These are phyloP conservation scores for Galendromus occidentalis DNA, from an alignment of 1,140 invertebrate species.

Conservation along the genomic window DNA sequence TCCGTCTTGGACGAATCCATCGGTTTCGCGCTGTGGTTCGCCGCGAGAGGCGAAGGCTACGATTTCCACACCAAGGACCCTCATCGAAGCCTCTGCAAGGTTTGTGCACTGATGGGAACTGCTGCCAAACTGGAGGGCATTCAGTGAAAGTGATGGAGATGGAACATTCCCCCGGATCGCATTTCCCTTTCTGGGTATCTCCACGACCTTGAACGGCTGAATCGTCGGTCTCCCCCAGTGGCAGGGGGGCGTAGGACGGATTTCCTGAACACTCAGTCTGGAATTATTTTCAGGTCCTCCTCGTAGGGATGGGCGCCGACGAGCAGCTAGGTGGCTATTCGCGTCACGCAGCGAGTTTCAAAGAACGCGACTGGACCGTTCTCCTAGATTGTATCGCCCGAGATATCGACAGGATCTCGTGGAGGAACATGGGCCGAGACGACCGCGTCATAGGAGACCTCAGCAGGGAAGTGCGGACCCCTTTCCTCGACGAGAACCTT, in stretches of 20 bases:
- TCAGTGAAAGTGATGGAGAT: background rate
- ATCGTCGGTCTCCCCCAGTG: too few species aligned
- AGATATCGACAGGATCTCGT: constrained; percentile 66
- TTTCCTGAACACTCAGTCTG: too few species aligned
- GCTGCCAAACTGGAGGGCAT: background rate
- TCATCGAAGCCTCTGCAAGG: background rate
- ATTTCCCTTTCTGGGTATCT: too few species aligned
- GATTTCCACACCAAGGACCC: background rate
- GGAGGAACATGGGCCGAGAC: constrained; percentile 78
- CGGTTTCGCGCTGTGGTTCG: constrained; percentile 84
- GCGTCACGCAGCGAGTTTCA: constrained; percentile 49
- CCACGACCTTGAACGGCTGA: too few species aligned
- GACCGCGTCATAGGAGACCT: constrained; percentile 46
- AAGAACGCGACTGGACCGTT: constrained; percentile 40
- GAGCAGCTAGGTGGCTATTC: constrained; percentile 88
- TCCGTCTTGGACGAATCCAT: constrained; percentile 90
- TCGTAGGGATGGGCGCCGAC: constrained; percentile 85
- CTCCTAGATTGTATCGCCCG: constrained; percentile 44
- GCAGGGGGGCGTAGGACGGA: too few species aligned
- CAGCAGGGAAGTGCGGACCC: constrained; percentile 42
- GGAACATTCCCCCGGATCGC: constrained; percentile 7
- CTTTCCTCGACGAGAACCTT: constrained; percentile 83
- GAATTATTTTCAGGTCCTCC: constrained; percentile 48
- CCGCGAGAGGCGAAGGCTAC: constrained; percentile 45
- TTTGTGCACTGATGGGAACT: too few species aligned